Conservation (phyloP, 2,888 invertebrate genomes). For the Hyppa rectilinea region DNA sequence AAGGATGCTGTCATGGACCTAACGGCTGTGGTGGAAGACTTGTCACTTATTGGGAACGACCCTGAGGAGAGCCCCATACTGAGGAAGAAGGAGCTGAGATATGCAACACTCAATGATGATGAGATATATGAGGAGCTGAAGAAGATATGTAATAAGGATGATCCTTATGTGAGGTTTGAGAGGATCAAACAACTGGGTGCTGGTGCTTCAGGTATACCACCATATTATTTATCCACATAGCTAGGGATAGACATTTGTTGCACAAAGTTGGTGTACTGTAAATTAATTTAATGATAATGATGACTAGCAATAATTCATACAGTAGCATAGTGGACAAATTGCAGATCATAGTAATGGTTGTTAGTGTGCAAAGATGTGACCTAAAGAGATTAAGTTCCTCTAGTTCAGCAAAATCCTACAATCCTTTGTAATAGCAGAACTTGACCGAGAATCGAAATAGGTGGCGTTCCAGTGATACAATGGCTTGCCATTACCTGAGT, state of each 20-base stretch:
- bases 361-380: no score
- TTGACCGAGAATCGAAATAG: no score
- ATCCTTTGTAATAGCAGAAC: no score
- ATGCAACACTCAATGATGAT: conserved; percentile 92
- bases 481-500: no score
- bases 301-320: neutral
- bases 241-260: neutral
- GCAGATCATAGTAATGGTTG: neutral
- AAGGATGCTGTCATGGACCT: conserved; percentile 83
- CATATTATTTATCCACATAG: neutral
- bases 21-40: conserved; percentile 83
- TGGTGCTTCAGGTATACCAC: conserved; percentile 93
- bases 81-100: conserved; percentile 90
- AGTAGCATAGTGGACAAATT: neutral
- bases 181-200: conserved; percentile 96
- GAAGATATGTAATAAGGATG: conserved; percentile 95
- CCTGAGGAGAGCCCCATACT: conserved; percentile 91
- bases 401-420: no score
- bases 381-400: no score
- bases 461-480: no score
- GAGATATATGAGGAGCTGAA: conserved; percentile 94
- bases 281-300: neutral
- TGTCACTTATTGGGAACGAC: conserved; percentile 85
- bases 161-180: conserved; percentile 95
- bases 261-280: neutral